Evolutionary conservation across 2,797 vertebrate genomes (phyloP).

Genomic region (Hoplostethus atlanticus): DNA sequence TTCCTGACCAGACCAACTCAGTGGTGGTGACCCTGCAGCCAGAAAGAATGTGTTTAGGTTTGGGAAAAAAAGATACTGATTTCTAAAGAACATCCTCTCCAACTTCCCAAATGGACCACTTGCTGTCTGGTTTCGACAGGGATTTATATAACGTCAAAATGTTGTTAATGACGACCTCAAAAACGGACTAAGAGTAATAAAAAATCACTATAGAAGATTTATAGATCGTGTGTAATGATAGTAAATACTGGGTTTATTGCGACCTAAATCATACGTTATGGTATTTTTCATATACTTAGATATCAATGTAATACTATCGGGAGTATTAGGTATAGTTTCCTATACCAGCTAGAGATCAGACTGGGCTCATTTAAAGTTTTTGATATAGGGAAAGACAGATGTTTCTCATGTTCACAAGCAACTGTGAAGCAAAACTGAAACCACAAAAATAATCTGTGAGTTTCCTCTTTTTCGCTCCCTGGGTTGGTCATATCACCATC

Average conservation of each 20-base stretch:
- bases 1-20: conserved; percentile 52
- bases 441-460: no score
- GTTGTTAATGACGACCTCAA: background rate
- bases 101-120: background rate
- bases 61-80: conserved; percentile 17
- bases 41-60: conserved; percentile 37
- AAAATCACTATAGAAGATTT: background rate
- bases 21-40: conserved; percentile 44
- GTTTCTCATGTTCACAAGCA: no score
- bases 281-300: no score
- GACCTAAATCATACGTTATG: no score
- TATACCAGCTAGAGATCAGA: no score
- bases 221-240: background rate
- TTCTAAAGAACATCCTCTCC: conserved; percentile 13
- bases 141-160: background rate
- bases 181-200: background rate
- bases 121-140: background rate
- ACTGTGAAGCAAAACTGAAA: no score
- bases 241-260: background rate
- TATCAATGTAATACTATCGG: no score
- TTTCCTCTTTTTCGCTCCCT: no score
- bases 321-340: no score
- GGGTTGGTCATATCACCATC: no score
- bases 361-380: no score
- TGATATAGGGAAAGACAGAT: no score